These are phyloP conservation scores for Thryonomys swinderianus DNA, from an alignment of 2,113 vertebrate genomes.

Conservation along the genomic window DNA sequence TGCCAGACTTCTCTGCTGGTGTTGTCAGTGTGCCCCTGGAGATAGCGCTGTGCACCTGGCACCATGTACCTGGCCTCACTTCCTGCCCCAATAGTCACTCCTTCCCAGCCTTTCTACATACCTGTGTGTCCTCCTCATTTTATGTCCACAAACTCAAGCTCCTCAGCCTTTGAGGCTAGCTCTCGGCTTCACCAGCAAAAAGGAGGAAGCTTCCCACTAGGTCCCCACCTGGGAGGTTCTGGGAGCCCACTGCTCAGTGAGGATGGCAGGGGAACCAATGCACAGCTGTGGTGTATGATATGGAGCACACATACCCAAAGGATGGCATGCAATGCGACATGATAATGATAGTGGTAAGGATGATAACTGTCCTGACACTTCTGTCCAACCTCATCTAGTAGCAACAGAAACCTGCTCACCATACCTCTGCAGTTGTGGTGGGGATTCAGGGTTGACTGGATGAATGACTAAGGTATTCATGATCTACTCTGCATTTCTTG, in stretches of 20 bases:
- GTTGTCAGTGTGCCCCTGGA: not conserved
- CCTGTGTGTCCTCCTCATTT: not conserved
- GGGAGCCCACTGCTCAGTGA: not conserved
- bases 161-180: not conserved
- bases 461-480: not conserved
- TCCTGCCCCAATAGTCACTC: not conserved
- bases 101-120: not conserved
- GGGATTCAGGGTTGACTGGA: not conserved
- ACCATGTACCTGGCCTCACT: not conserved
- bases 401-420: too few species aligned
- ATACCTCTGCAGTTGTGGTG: not conserved
- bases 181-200: not conserved
- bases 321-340: not conserved
- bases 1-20: too few species aligned
- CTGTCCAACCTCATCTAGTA: not conserved
- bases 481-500: not conserved
- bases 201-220: not conserved
- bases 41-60: not conserved
- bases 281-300: rapidly evolving
- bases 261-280: not conserved
- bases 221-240: not conserved
- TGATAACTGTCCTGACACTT: rapidly evolving
- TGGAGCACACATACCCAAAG: not conserved
- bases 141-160: not conserved
- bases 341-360: rapidly evolving